A percentile compares a stretch with the other conserved stretches of the same genome.
phyloP scores from a whole-genome alignment of 2,113 vertebrate genomes.

The Cricetomys ansorgei region DNA sequence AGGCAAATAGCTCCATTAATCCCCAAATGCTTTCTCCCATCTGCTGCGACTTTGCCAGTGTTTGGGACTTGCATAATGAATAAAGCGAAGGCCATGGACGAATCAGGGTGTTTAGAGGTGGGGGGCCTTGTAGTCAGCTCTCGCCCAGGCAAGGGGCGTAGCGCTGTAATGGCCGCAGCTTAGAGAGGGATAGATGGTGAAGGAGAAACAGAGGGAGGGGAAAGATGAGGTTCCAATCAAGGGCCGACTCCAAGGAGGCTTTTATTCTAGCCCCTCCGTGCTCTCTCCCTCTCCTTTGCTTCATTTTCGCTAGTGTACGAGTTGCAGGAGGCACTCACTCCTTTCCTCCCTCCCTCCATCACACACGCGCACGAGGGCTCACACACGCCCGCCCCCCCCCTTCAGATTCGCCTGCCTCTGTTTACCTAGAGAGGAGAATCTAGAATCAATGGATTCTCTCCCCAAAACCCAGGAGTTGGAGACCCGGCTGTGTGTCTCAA shows the following conservation, averaged over 20 bases:
- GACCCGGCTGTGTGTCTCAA: neutral
- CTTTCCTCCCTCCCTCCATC: neutral
- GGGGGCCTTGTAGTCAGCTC: neutral
- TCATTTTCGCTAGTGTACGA: slow-evolving; percentile 67
- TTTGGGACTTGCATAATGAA: slow-evolving; percentile 87
- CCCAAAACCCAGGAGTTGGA: slow-evolving; percentile 19
- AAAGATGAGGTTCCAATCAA: neutral
- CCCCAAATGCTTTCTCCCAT: slow-evolving; percentile 84
- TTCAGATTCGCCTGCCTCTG: slow-evolving; percentile 36
- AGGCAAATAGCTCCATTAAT: slow-evolving; percentile 81
- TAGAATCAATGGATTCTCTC: neutral
- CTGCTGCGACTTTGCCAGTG: slow-evolving; percentile 85
- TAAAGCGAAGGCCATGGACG: slow-evolving; percentile 85
- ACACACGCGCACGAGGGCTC: slow-evolving; percentile 51
- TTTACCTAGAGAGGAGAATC: slow-evolving; percentile 49
- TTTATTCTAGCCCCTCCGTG: slow-evolving; percentile 64
- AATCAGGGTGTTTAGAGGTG: slow-evolving; percentile 72
- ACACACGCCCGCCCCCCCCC: slow-evolving; percentile 65
- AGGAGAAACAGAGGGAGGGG: neutral
- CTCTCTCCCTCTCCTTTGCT: slow-evolving; percentile 52
- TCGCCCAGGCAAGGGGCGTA: neutral
- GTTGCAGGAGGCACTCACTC: slow-evolving; percentile 71
- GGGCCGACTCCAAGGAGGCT: slow-evolving; percentile 44
- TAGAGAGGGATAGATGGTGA: neutral
- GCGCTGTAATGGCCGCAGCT: neutral